Base-by-base conservation (phyloP, 2,888 invertebrate species). In the Nebria brevicollis region DNA sequence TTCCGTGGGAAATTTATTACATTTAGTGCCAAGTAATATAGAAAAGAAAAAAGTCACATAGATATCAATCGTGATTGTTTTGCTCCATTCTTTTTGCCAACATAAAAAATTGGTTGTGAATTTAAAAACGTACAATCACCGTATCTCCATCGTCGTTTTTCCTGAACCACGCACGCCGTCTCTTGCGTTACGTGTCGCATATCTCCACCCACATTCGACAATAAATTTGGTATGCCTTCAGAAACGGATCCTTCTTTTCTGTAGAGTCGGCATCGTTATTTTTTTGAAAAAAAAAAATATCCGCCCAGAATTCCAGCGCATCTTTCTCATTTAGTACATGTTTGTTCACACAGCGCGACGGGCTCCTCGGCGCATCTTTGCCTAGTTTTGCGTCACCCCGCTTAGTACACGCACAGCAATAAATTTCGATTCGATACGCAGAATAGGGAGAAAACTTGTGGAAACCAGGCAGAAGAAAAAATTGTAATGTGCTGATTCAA, bases 161-260 rank as follows among this genome's bases (percentile, higher is more conserved):
- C 72, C 80, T 75, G 65, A 80, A 68, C 66, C 77, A 25, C 11
- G 70, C 34, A 15, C 34, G 20, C 70, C 70, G 26, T 70, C 11
- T 70, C 70, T 25, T 66, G 66, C 70, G 70, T 70, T 70, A 11
- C 54, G 54, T 54, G 54, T 54, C 54, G 54, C 54, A 54, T 54
- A 54, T 54, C 70, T 70, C 75, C 75, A 75, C 72, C 75, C 64
- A 75, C 75, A 75, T 80, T 78, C 75, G 75, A 75, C 75, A 80
- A 80, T 80, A 80, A 80, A 80, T 80, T 80, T 75, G 42, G 70
- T 72, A 73, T 75, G 80, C 75, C 80, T 75, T 80, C 80, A 80
- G 75, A 80, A 80, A 80, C 80, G 80, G 75, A 80, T 75, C 43
- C 43, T 73, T 73, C 70, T 20, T 70, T 70, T 70, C 70, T 70